Evolutionary conservation across 2,113 vertebrate species (phyloP), one percentile per base, ranked within the genome.

Genomic region (Xyrauchen texanus): DNA sequence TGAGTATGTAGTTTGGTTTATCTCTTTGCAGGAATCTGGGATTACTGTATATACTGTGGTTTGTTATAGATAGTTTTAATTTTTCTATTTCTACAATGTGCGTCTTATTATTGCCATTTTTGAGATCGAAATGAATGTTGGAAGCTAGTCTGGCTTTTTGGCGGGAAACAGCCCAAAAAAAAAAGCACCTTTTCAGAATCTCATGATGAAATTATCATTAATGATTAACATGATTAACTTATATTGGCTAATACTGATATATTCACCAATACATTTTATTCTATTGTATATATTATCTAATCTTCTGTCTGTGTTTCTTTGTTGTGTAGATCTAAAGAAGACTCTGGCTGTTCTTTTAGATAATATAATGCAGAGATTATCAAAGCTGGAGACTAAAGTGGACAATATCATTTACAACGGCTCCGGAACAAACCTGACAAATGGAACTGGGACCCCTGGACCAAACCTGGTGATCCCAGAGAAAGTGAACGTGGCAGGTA

Each of bases 401-500:
- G 98, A 99, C 77, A 98, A 94, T 89, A 94, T 98, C 4, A 91
- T 95, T 4, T 91, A 96, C 86, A 99, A 98, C 11, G 95, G 95
- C 84, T 96, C 96, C 0, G 95, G 94, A 80, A 90, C 91, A 76
- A 98, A 97, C 86, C 94, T 95, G 51, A 98, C 96, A 88, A 98
- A 96, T 63, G 91, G 94, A 84, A 95, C 93, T 13, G 91, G 90
- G 78, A 93, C 94, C 0, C 89, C 91, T 84, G 90, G 88, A 12
- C 96, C 96, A 67, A 95, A 93, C 78, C 88, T 92, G 73, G 87
- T 92, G 63, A 93, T 92, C 79, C 86, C 89, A 3, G 97, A 98
- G 80, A 99, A 98, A 86, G 94, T 99, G 79, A 98, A 98, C 84
- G 95, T 99, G 85, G 98, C 98, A 88, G 98, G 97, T 98, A 85